Conservation (phyloP, 2,113 vertebrate species). For the Phyllostomus hastatus region DNA sequence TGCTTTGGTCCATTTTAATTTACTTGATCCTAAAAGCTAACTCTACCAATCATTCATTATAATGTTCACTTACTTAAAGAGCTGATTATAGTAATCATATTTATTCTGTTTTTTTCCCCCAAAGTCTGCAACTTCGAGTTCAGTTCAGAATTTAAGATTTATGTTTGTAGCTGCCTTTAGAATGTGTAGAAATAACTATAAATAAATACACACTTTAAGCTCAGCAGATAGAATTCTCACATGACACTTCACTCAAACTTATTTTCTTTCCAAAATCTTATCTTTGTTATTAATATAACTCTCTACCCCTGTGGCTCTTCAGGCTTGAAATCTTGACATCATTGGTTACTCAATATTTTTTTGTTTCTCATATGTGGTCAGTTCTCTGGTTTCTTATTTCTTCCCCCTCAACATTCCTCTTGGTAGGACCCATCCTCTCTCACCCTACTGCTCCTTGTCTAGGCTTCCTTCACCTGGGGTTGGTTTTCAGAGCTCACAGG, state of each 20-base stretch:
- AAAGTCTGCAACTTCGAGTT: neutral
- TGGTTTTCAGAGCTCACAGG: neutral
- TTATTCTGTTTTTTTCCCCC: conserved; percentile 9
- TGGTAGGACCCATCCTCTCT: neutral
- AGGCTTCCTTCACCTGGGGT: neutral
- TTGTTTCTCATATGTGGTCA: neutral
- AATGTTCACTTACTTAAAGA: neutral
- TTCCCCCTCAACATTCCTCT: neutral
- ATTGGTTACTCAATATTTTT: neutral
- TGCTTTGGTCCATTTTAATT: neutral
- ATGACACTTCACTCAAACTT: neutral
- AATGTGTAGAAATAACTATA: neutral
- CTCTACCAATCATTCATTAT: neutral
- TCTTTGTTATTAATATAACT: neutral
- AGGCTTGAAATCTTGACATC: neutral
- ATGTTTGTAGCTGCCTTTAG: neutral
- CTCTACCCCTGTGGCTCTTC: neutral
- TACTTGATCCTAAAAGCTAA: neutral
- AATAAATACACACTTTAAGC: neutral
- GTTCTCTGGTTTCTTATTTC: neutral
- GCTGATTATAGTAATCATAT: neutral
- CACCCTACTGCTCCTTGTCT: neutral
- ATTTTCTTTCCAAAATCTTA: neutral
- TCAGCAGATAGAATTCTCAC: neutral
- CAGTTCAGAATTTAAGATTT: neutral